Percentiles rank a stretch among this genome's conserved stretches.
Evolutionary conservation across 2,888 invertebrate genomes (phyloP).

Genomic region (Pammene fasciana): DNA sequence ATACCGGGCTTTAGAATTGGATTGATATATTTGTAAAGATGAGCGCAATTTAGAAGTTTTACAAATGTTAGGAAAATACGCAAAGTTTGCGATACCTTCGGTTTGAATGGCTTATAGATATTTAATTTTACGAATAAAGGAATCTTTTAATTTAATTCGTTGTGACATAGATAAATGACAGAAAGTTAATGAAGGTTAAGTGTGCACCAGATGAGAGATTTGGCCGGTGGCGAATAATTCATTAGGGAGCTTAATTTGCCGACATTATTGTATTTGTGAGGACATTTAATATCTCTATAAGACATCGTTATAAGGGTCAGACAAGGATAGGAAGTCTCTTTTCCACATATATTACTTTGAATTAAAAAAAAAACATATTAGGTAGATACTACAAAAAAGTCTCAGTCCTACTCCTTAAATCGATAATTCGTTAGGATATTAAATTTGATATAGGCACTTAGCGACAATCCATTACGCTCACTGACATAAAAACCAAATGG

Average conservation of each 20-base stretch:
- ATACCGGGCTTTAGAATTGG: constrained; percentile 18
- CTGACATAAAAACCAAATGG: no score
- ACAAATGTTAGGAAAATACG: constrained; percentile 1
- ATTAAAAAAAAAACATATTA: no score
- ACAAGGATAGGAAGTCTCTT: constrained; percentile 3
- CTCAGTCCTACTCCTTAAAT: no score
- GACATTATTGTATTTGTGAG: constrained; percentile 23
- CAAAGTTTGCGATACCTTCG: background rate
- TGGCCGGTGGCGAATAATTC: constrained; percentile 20
- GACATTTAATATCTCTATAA: constrained; percentile 19
- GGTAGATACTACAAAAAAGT: no score
- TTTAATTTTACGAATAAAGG: background rate
- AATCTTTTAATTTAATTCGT: background rate
- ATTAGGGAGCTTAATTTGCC: constrained; percentile 29
- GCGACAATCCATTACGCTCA: no score
- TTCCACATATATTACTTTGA: no score
- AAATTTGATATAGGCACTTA: no score
- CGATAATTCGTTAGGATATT: no score
- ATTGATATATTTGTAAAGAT: constrained; percentile 19
- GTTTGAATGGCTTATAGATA: constrained; percentile 1
- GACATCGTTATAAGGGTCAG: no score
- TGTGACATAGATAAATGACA: constrained; percentile 22
- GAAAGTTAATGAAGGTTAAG: constrained; percentile 24
- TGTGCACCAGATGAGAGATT: constrained; percentile 25
- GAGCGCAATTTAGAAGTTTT: constrained; percentile 19